Conservation (phyloP, 2,797 vertebrate species). For the Petrocephalus sullivani region DNA sequence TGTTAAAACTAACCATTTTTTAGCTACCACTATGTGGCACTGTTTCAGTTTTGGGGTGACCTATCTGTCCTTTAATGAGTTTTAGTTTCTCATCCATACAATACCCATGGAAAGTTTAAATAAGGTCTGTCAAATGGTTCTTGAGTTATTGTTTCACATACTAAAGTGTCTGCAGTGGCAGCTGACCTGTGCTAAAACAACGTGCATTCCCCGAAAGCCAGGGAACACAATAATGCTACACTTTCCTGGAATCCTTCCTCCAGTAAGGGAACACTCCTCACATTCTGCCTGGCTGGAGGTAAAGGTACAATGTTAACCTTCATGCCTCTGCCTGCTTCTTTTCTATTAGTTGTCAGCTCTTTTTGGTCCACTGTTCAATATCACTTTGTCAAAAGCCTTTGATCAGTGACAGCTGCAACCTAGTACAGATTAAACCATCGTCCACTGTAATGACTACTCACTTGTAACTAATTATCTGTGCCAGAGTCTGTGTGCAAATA, state of each 20-base stretch:
- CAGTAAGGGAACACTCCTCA: background rate
- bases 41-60: background rate
- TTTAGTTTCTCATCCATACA: background rate
- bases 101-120: background rate
- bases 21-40: background rate
- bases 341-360: background rate
- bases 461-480: background rate
- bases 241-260: background rate
- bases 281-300: background rate
- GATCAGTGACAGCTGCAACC: background rate
- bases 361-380: background rate
- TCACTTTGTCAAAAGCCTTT: conserved; percentile 15
- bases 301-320: background rate
- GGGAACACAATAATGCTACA: background rate
- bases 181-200: too few species aligned
- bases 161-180: too few species aligned
- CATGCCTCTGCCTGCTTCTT: background rate
- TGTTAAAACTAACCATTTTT: background rate
- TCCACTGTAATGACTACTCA: background rate
- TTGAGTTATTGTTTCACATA: background rate
- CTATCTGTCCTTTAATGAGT: background rate
- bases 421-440: background rate
- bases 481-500: background rate
- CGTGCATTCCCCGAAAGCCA: background rate
- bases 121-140: background rate